A percentile compares a stretch with the other conserved stretches of the same genome.
Evolutionary conservation across 2,113 vertebrate genomes (phyloP).

Genomic region (Rhodinocichla rosea): DNA sequence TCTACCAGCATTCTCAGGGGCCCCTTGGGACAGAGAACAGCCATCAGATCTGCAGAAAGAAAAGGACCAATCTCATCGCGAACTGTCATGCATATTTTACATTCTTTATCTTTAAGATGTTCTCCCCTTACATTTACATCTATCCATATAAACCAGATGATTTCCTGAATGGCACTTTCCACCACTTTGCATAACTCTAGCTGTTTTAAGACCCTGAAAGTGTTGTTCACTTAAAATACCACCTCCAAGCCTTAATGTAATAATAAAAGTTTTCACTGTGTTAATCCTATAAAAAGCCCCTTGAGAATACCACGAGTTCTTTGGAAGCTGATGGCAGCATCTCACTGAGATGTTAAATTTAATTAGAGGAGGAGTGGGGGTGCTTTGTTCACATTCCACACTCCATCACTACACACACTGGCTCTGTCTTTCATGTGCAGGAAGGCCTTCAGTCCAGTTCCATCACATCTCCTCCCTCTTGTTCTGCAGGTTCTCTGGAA

Average conservation of each 20-base stretch:
- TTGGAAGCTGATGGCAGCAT: not conserved
- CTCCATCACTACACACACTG: rapidly evolving
- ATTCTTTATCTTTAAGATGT: not conserved
- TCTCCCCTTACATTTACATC: not conserved
- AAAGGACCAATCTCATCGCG: not conserved
- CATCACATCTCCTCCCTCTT: not conserved
- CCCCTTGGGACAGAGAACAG: conserved; percentile 92
- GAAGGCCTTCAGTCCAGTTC: not conserved
- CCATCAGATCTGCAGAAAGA: conserved; percentile 85
- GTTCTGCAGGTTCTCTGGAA: not conserved
- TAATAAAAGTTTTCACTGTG: not conserved
- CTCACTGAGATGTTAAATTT: not conserved
- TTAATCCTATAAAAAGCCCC: not conserved
- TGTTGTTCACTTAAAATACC: not conserved
- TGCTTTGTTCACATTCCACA: not conserved
- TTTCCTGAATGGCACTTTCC: not conserved
- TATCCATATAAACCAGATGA: not conserved
- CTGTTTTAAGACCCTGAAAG: not conserved
- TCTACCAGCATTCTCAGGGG: conserved; percentile 95
- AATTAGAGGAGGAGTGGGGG: not conserved
- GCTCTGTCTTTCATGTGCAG: not conserved
- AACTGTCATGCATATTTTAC: not conserved
- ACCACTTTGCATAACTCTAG: not conserved
- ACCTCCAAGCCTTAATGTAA: not conserved
- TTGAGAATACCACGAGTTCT: not conserved